These are phyloP conservation scores for Gymnothorax reevesii DNA, from an alignment of 2,797 vertebrate species.

Conservation along the genomic window DNA sequence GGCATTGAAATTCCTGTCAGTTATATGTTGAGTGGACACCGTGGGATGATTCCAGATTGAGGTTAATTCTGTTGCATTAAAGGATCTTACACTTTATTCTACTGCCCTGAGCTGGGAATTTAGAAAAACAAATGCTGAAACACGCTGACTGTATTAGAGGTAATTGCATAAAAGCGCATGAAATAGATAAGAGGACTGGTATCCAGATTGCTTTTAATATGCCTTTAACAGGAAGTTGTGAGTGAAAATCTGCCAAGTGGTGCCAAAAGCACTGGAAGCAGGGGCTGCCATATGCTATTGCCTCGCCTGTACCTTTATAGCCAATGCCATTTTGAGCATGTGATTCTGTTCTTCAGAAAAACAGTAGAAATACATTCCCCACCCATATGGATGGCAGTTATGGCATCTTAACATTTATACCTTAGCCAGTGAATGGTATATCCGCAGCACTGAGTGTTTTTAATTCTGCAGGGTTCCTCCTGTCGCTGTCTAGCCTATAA, in stretches of 20 bases:
- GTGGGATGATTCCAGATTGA: neutral
- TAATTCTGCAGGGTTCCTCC: too few relatives aligned
- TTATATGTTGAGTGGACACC: neutral
- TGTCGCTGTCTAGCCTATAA: too few relatives aligned
- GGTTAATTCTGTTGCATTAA: neutral
- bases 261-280: neutral
- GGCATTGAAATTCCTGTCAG: neutral
- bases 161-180: neutral
- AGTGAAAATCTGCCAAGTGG: neutral
- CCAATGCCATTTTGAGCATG: neutral
- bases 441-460: too few relatives aligned
- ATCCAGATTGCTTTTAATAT: neutral
- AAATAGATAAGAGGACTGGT: neutral
- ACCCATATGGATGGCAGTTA: neutral
- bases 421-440: too few relatives aligned
- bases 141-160: neutral
- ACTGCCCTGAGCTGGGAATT: neutral
- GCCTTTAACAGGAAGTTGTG: neutral
- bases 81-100: neutral
- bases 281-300: neutral
- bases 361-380: neutral
- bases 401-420: too few relatives aligned
- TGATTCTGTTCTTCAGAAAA: neutral
- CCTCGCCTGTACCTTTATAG: neutral
- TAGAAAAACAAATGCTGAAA: neutral